Base-by-base conservation (phyloP, 2,888 invertebrate genomes). In the Entomobrya proxima region DNA sequence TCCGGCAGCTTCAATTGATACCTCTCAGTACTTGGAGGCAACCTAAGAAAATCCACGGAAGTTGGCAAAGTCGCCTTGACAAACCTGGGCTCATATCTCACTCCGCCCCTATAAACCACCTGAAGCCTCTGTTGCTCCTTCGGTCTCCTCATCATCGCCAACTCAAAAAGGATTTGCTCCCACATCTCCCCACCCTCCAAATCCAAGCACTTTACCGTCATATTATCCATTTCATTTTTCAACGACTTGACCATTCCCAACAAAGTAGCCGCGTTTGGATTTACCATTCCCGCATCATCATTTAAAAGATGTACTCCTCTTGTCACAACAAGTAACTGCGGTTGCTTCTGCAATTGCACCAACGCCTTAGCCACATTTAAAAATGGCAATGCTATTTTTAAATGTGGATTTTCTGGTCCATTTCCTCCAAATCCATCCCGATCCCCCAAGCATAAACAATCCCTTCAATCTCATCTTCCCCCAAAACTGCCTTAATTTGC, bases 191-290 rank as follows among this genome's bases (percentile, higher is more conserved):
- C n/a, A n/a, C n/a, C n/a, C n/a, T n/a, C n/a, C n/a, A n/a, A n/a
- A n/a, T n/a, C n/a, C n/a, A n/a, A n/a, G n/a, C n/a, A n/a, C n/a
- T n/a, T n/a, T n/a, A n/a, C n/a, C n/a, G n/a, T n/a, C n/a, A n/a
- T n/a, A n/a, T n/a, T n/a, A n/a, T n/a, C n/a, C n/a, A n/a, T n/a
- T 21, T 86, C 85, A 24, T 86, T 80, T 27, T 58, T 58, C 7
- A 67, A 35, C 0, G 67, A 9, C 9, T 64, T 61, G 7, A 61
- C n/a, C 52, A 86, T 67, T 2, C 80, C 85, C 0, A 55, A 50
- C 4, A 67, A 30, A 0, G 76, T 64, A 0, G 64, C 74, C 4
- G 30, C 47, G 6, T 64, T 21, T 0, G 76, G 76, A 55, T 80
- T 1, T 0, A 55, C 47, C 13, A 0, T 58, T n/a, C 0, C 18